Base-by-base conservation (phyloP, 2,888 invertebrate genomes). In the Orthosia cruda region DNA sequence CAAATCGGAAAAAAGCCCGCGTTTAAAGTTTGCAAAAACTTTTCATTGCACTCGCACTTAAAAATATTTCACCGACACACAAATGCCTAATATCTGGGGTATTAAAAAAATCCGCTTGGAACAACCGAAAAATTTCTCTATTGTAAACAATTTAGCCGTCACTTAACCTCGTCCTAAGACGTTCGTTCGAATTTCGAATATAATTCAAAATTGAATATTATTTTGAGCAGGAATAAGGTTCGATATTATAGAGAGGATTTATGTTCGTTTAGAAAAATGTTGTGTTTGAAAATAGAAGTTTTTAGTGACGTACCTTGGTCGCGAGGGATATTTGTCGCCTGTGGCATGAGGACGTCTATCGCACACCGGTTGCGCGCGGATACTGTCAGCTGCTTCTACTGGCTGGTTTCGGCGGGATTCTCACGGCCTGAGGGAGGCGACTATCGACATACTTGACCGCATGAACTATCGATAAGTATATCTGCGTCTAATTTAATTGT, bases 321-420 rank as follows among this genome's bases (percentile, higher is more conserved):
- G 90, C 81, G 82, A 67, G 77, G 91, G 83, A 77, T 84, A 74
- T 80, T 78, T 72, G 83, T 75, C 71, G 87, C 85, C 85, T 91
- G 79, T 81, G 92, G 90, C 94, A 94, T 94, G 81, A 78, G 89
- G 88, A 83, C 84, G 80, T 83, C 92, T 86, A 45, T 65, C 89
- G 83, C 92, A 91, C 92, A 93, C 94, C 91, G 93, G 92, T 92
- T 91, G 91, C 94, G 92, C 93, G 94, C 92, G 92, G 80, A 84
- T 88, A 94, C 94, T 94, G 93, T 83, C 88, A 84, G 81, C 78
- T 70, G 81, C 70, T 80, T 64, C 83, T 77, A 85, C 85, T 85
- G 85, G 79, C 80, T 74, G 81, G 87, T 91, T 92, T 92, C 89
- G 89, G 92, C 92, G 92, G 91, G 92, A 92, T 89, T 88, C 87